Percentiles rank a stretch among this genome's conserved stretches.
Evolutionary conservation across 2,888 invertebrate species (phyloP).

Genomic region (Epistrophe grossulariae): DNA sequence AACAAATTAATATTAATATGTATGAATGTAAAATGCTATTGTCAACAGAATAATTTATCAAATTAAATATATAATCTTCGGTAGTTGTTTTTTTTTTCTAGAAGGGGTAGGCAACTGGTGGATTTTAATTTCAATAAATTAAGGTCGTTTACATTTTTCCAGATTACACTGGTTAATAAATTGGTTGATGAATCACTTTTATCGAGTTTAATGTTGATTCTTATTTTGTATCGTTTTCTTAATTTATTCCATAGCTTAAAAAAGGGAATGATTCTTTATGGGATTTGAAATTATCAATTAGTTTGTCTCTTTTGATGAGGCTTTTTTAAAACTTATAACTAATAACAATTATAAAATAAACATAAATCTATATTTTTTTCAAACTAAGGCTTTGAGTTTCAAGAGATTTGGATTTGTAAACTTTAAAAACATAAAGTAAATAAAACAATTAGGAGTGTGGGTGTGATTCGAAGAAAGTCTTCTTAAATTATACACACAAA

Average conservation of each 20-base stretch:
- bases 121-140: slow-evolving; percentile 27
- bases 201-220: slow-evolving; percentile 27
- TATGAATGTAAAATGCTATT: too few relatives aligned
- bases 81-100: neutral
- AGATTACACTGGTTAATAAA: slow-evolving; percentile 41
- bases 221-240: neutral
- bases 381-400: neutral
- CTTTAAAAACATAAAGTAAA: neutral
- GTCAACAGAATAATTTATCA: slow-evolving; percentile 33
- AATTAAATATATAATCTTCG: neutral
- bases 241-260: neutral
- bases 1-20: neutral
- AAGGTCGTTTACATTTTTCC: slow-evolving; percentile 35
- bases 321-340: too few relatives aligned
- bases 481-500: too few relatives aligned
- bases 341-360: too few relatives aligned
- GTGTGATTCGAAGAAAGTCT: neutral
- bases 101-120: slow-evolving; percentile 6
- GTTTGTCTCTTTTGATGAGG: too few relatives aligned
- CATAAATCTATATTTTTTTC: too few relatives aligned
- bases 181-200: slow-evolving; percentile 43
- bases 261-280: neutral
- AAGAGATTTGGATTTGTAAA: neutral
- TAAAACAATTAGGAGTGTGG: neutral
- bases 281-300: neutral